Conservation (phyloP, 2,797 vertebrate genomes). For the Alosa sapidissima region DNA sequence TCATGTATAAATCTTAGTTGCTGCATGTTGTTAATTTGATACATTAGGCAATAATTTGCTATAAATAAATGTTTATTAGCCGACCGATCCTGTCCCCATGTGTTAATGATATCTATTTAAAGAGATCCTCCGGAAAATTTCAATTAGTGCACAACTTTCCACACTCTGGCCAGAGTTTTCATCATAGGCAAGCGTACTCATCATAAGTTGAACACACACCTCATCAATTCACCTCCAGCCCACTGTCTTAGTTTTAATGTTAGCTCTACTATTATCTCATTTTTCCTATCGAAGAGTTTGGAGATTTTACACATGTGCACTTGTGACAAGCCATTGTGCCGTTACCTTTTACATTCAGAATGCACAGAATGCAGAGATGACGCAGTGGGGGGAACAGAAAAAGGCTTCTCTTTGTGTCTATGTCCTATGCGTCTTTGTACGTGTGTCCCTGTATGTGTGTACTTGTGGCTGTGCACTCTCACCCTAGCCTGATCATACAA, state of each 20-base stretch:
- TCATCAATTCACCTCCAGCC: constrained; percentile 15
- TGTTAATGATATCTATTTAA: constrained; percentile 80
- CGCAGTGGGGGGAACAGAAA: not conserved
- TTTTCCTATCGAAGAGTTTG: not conserved
- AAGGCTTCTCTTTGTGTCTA: not conserved
- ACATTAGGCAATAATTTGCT: constrained; percentile 98
- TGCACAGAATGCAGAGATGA: not conserved
- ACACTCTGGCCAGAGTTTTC: constrained; percentile 48
- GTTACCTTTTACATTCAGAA: not conserved
- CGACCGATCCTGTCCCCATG: constrained; percentile 81
- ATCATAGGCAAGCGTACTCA: constrained; percentile 54
- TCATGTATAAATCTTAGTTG: constrained; percentile 90
- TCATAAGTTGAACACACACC: constrained; percentile 33
- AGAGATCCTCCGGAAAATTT: constrained; percentile 66
- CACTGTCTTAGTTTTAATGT: constrained; percentile 3
- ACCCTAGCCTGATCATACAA: not conserved
- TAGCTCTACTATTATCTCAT: not conserved
- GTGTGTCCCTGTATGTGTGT: not conserved
- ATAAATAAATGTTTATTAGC: constrained; percentile 99
- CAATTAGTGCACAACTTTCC: constrained; percentile 67
- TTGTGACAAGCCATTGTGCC: not conserved
- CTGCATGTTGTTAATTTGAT: constrained; percentile 99
- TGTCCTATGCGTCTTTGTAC: not conserved
- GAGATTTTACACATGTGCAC: not conserved
- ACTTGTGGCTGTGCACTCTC: not conserved